Evolutionary conservation across 2,113 vertebrate species (phyloP).

Genomic region (Arizona elegans): DNA sequence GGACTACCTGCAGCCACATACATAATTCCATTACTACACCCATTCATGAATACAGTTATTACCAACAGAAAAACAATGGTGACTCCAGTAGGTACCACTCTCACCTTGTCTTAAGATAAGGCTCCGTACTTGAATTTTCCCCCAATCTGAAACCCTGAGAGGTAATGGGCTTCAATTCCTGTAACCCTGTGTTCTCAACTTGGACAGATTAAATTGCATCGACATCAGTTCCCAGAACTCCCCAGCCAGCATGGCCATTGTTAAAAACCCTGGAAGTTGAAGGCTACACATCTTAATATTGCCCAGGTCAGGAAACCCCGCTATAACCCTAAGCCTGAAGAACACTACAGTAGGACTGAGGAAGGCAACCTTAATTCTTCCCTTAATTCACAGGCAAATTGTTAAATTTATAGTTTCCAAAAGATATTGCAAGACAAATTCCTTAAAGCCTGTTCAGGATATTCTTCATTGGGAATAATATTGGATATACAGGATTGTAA

Average conservation of each 20-base stretch:
- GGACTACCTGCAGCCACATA: not conserved
- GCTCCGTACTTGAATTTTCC: not conserved
- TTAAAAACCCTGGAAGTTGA: not conserved
- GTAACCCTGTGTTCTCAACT: not conserved
- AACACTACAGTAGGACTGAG: not conserved
- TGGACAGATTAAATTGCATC: not conserved
- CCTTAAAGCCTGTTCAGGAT: not conserved
- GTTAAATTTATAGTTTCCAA: not conserved
- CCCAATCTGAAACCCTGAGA: not conserved
- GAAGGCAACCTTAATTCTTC: not conserved
- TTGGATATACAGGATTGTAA: not conserved
- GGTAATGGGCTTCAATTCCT: not conserved
- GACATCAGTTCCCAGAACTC: not conserved
- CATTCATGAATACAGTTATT: not conserved
- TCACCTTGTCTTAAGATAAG: not conserved
- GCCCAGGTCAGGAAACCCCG: not conserved
- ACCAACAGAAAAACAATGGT: not conserved
- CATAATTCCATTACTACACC: not conserved
- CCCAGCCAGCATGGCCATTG: not conserved
- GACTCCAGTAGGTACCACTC: not conserved
- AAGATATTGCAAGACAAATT: not conserved
- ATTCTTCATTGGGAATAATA: not conserved
- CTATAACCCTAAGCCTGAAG: not conserved
- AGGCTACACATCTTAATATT: not conserved
- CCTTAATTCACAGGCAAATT: not conserved